phyloP scores from a whole-genome alignment of 2,113 vertebrate species.

The Typhlomys cinereus region DNA sequence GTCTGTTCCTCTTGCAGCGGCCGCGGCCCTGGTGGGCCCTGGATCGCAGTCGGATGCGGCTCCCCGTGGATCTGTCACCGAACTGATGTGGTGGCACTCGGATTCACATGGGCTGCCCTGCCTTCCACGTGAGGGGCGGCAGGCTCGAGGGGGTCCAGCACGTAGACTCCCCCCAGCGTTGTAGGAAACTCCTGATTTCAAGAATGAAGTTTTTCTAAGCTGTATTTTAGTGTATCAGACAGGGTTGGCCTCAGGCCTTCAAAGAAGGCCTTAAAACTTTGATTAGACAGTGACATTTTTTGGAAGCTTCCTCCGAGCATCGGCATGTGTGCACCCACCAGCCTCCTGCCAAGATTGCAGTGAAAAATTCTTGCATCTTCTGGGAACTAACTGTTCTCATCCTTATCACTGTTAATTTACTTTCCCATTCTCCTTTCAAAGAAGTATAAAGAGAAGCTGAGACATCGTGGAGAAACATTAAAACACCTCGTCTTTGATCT shows the following conservation, averaged over 20 bases:
- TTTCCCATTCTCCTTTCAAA: constrained; percentile 24
- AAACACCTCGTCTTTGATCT: neutral
- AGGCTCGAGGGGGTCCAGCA: neutral
- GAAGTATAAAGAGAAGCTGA: neutral
- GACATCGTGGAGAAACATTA: constrained; percentile 4
- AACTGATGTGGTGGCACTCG: constrained; percentile 24
- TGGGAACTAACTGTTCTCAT: constrained; percentile 43
- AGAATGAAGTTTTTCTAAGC: constrained; percentile 23
- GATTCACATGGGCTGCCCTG: constrained; percentile 2
- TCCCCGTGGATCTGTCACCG: constrained; percentile 57
- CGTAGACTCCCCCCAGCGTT: neutral
- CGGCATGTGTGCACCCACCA: neutral
- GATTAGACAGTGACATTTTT: constrained; percentile 44
- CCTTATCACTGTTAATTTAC: constrained; percentile 34
- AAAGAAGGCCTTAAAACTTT: constrained; percentile 23
- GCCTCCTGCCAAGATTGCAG: neutral
- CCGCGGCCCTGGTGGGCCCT: constrained; percentile 8
- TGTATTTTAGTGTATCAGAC: constrained; percentile 26
- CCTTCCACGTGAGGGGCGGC: neutral
- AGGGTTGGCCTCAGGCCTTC: constrained; percentile 29
- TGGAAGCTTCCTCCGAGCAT: constrained; percentile 32
- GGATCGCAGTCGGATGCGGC: constrained; percentile 42
- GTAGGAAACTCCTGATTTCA: constrained; percentile 35
- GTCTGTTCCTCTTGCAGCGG: constrained; percentile 45
- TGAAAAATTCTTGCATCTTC: constrained; percentile 42